Base-by-base conservation (phyloP, 1,140 invertebrate genomes). In the Stegodyphus mimosarum region DNA sequence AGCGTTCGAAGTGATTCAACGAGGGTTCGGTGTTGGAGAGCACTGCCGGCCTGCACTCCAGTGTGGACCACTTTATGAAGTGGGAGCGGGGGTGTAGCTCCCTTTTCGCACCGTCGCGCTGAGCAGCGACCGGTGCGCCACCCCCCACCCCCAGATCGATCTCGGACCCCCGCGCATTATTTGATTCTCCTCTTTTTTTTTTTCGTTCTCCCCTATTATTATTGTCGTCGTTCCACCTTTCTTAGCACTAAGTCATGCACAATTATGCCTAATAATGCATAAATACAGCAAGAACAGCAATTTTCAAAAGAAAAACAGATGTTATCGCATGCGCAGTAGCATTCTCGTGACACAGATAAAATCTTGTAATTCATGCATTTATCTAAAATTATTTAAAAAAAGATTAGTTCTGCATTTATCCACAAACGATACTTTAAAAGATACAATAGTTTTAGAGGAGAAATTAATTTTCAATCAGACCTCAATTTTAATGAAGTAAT, bases 61-160 rank as follows among this genome's bases (percentile, higher is more conserved):
- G 70, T n/a, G 53, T 17, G 53, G 33, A 33, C 71, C 70, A 71
- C 79, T 81, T 81, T 73, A 81, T 73, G 79, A 73, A 81, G 66
- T 33, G 63, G 66, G 64, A 50, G 77, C 66, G 77, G 79, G 79
- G 79, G 79, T 72, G 79, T 60, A 48, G 49, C 69, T 66, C 60
- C 15, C 55, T 51, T 17, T 73, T 81, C 79, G 79, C 79, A 81
- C 79, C 53, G 79, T 73, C 79, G 79, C 79, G 67, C 52, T 71
- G 77, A 73, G 49, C 15, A 73, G 70, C 79, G 79, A 81, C 55
- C 70, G 79, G 79, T 48, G 72, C 81, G 63, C 72, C 81, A 75
- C 72, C 81, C 81, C 72, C 73, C 49, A 15, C 70, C 73, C 64
- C 72, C 73, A 51, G n/a, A 75, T 76, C 73, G 81, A 84, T 84